Evolutionary conservation across 2,797 vertebrate genomes (phyloP).

Genomic region (Ambastaia sidthimunki): DNA sequence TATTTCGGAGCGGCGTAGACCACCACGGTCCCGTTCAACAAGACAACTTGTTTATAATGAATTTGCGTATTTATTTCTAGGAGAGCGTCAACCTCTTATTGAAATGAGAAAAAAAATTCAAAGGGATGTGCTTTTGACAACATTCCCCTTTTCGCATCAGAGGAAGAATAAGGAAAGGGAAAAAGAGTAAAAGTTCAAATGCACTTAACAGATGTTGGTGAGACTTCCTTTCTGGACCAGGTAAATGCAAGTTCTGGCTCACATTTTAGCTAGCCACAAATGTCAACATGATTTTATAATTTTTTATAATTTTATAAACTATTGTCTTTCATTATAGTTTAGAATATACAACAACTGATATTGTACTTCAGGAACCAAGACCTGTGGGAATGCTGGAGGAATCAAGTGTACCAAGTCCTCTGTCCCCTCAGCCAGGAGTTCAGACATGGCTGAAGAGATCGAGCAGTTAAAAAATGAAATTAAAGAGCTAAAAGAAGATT

Average conservation of each 20-base stretch:
- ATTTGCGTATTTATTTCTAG: not conserved
- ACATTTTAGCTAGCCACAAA: too few species aligned
- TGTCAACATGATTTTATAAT: too few species aligned
- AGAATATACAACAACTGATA: not conserved
- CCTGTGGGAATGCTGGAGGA: not conserved
- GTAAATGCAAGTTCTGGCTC: not conserved
- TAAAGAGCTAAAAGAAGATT: slow-evolving; percentile 6
- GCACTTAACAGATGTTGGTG: not conserved
- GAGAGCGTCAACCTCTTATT: not conserved
- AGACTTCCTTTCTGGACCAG: not conserved
- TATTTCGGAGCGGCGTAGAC: too few species aligned
- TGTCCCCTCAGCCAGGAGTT: not conserved
- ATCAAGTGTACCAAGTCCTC: not conserved
- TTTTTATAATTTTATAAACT: not conserved
- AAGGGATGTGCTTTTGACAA: not conserved
- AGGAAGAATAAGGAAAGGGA: not conserved
- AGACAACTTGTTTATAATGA: not conserved
- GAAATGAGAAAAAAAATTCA: not conserved
- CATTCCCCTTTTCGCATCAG: not conserved
- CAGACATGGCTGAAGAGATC: not conserved
- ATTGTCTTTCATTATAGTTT: not conserved
- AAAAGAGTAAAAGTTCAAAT: not conserved
- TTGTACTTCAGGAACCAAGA: slow-evolving; percentile 15
- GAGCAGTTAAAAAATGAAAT: not conserved
- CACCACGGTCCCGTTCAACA: too few species aligned